A percentile compares a stretch with the other conserved stretches of the same genome.
These are phyloP conservation scores for Bursaphelenchus mucronatus DNA, from an alignment of 1,140 invertebrate species.

Conservation along the genomic window DNA sequence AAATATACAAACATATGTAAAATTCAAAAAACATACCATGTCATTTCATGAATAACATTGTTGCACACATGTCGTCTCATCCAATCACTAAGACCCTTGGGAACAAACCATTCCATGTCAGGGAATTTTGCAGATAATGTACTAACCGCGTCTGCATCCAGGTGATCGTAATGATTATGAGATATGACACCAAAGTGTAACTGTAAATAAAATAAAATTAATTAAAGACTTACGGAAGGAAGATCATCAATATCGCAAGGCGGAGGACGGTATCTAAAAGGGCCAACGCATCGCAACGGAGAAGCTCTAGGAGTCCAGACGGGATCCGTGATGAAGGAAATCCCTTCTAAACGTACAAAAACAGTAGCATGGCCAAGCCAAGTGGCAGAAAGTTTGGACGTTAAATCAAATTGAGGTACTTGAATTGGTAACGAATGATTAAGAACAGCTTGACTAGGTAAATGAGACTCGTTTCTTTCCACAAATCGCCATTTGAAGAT, in stretches of 20 bases:
- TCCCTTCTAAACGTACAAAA: conserved; percentile 37
- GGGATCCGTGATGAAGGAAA: conserved; percentile 42
- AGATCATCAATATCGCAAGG: conserved; percentile 42
- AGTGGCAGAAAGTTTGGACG: conserved; percentile 33
- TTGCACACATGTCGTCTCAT: conserved; percentile 9
- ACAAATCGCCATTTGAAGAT: conserved; percentile 24
- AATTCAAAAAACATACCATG: conserved; percentile 23
- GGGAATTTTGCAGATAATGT: conserved; percentile 34
- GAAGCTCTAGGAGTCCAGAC: conserved; percentile 37
- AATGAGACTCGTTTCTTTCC: conserved; percentile 18
- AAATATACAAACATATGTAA: conserved; percentile 7
- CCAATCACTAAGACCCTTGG: conserved; percentile 31
- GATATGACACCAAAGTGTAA: conserved; percentile 42
- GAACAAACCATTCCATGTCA: conserved; percentile 42
- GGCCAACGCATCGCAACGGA: conserved; percentile 28
- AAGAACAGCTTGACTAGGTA: conserved; percentile 28
- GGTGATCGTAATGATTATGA: conserved; percentile 49
- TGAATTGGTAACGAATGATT: conserved; percentile 31
- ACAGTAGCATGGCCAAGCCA: conserved; percentile 48
- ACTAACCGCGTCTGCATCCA: conserved; percentile 35
- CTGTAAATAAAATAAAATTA: conserved; percentile 28
- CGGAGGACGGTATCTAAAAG: conserved; percentile 35
- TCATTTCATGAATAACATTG: conserved; percentile 33
- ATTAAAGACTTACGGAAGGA: conserved; percentile 26
- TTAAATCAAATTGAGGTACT: conserved; percentile 20